A percentile compares a stretch with the other conserved stretches of the same genome.
phyloP scores from a whole-genome alignment of 2,113 vertebrate genomes.

The Jacana jacana region DNA sequence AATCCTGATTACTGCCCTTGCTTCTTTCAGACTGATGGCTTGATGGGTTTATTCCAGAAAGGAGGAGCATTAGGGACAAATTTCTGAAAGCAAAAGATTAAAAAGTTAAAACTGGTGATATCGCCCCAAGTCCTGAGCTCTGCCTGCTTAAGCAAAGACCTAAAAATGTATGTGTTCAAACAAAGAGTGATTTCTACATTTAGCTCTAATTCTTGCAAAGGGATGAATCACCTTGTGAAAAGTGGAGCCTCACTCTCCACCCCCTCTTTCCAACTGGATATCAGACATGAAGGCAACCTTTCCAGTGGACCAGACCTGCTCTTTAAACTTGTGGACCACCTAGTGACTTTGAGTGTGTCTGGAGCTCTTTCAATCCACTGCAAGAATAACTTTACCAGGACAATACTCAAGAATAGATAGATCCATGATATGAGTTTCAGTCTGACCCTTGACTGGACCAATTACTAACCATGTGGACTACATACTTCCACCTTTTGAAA shows the following conservation, averaged over 20 bases:
- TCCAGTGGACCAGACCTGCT: constrained; percentile 67
- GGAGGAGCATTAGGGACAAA: not conserved
- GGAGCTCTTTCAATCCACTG: constrained; percentile 64
- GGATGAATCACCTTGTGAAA: constrained; percentile 68
- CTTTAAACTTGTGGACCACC: constrained; percentile 66
- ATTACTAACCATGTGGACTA: constrained; percentile 59
- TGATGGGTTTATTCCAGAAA: not conserved
- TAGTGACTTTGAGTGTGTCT: constrained; percentile 71
- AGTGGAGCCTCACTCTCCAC: constrained; percentile 67
- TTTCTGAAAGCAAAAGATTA: not conserved
- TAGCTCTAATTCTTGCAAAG: constrained; percentile 72
- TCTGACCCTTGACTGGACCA: constrained; percentile 44
- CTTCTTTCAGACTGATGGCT: not conserved
- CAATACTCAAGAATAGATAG: constrained; percentile 70
- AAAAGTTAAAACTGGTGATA: not conserved
- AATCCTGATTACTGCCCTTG: not conserved
- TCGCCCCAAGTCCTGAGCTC: constrained; percentile 69
- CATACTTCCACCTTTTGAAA: constrained; percentile 59
- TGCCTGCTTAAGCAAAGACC: constrained; percentile 45
- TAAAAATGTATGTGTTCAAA: constrained; percentile 53
- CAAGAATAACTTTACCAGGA: constrained; percentile 69
- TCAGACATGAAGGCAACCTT: constrained; percentile 69
- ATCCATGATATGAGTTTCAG: constrained; percentile 65
- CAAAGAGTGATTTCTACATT: constrained; percentile 66
- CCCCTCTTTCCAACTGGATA: constrained; percentile 69